phyloP scores from a whole-genome alignment of 2,113 vertebrate species.

The Arizona elegans region DNA sequence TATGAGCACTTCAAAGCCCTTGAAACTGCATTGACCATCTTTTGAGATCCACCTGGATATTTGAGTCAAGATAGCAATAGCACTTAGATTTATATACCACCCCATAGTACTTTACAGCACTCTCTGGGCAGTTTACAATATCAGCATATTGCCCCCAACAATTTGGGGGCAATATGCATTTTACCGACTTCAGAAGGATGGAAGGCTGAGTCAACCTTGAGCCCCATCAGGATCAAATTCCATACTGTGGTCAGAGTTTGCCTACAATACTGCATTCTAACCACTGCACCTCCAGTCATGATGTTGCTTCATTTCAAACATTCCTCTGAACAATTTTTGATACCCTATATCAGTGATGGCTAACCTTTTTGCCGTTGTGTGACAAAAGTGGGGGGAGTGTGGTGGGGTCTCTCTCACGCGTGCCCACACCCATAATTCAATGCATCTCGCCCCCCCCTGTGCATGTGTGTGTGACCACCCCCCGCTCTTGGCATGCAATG shows the following conservation, averaged over 20 bases:
- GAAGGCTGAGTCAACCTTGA: neutral
- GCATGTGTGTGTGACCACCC: no score
- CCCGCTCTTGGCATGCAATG: no score
- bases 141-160: neutral
- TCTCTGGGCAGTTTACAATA: neutral
- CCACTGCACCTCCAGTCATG: neutral
- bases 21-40: neutral
- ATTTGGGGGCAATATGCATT: neutral
- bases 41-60: neutral
- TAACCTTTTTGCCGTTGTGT: no score
- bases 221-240: neutral
- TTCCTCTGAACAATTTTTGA: neutral
- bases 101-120: neutral
- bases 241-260: neutral
- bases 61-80: neutral
- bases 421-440: no score
- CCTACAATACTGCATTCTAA: neutral
- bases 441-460: no score
- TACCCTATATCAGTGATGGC: neutral
- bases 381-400: no score
- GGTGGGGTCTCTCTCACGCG: no score
- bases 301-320: neutral
- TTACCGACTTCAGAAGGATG: neutral
- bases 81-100: neutral
- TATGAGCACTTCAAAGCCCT: neutral